Conservation (phyloP, 2,113 vertebrate species). For the Chelonoidis abingdonii region DNA sequence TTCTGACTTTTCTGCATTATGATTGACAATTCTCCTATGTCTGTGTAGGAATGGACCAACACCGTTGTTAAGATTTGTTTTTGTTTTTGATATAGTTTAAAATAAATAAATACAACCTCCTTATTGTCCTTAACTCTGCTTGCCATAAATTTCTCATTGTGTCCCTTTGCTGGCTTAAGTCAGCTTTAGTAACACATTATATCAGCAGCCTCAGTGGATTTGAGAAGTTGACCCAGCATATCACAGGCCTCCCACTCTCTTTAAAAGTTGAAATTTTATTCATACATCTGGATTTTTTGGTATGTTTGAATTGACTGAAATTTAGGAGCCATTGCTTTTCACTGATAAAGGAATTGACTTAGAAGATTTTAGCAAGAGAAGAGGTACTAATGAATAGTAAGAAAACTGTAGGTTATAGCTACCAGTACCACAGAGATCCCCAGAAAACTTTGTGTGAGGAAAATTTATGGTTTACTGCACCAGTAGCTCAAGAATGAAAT, state of each 20-base stretch:
- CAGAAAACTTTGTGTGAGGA: not conserved
- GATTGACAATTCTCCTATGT: too few species aligned
- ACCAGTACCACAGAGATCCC: not conserved
- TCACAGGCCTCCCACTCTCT: not conserved
- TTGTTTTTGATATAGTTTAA: too few species aligned
- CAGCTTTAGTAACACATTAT: not conserved
- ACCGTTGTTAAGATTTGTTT: too few species aligned
- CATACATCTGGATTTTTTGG: not conserved
- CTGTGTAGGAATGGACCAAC: too few species aligned
- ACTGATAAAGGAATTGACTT: not conserved
- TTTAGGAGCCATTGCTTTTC: not conserved
- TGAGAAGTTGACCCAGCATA: not conserved
- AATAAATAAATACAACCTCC: too few species aligned
- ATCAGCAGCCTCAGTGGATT: not conserved
- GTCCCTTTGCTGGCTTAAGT: too few species aligned
- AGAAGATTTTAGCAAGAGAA: not conserved
- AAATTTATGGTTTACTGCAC: not conserved
- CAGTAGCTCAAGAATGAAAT: not conserved
- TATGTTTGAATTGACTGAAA: not conserved
- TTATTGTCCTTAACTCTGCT: too few species aligned
- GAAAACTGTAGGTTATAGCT: not conserved
- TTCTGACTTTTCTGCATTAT: too few species aligned
- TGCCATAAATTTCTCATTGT: too few species aligned
- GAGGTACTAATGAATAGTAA: not conserved
- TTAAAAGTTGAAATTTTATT: not conserved